Conservation (phyloP, 1,140 invertebrate genomes). For the Sesamia nonagrioides region DNA sequence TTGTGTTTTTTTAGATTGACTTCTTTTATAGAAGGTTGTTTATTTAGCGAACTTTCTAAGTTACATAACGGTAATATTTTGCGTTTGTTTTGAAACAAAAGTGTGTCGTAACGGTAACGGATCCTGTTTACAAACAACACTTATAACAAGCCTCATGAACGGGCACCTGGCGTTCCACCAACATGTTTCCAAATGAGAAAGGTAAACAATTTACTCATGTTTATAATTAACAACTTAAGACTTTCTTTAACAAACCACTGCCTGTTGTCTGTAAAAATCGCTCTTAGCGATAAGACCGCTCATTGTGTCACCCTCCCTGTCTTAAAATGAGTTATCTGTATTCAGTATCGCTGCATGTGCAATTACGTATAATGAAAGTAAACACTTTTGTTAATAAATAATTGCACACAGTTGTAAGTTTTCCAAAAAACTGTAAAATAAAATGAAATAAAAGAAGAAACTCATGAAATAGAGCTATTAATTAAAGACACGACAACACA, state of each 20-base stretch:
- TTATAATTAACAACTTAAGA: slow-evolving; percentile 27
- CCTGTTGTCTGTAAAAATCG: too few species aligned
- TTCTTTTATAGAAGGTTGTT: slow-evolving; percentile 17
- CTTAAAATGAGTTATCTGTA: background rate
- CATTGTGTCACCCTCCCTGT: too few species aligned
- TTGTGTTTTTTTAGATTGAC: background rate
- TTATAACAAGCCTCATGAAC: slow-evolving; percentile 16
- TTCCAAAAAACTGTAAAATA: too few species aligned
- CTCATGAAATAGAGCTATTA: too few species aligned
- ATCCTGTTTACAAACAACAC: slow-evolving; percentile 60
- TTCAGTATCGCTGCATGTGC: background rate
- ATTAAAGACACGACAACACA: too few species aligned
- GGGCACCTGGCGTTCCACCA: slow-evolving; percentile 24
- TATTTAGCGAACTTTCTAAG: slow-evolving; percentile 63
- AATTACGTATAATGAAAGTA: too few species aligned
- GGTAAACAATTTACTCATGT: slow-evolving; percentile 7
- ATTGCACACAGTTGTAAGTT: too few species aligned
- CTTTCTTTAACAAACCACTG: slow-evolving; percentile 13
- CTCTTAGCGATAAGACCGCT: too few species aligned
- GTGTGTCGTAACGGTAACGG: slow-evolving; percentile 62
- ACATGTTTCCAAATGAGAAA: slow-evolving; percentile 15
- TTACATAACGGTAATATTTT: slow-evolving; percentile 67
- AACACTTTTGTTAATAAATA: too few species aligned
- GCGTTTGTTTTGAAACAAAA: slow-evolving; percentile 66
- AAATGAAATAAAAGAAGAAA: too few species aligned